These are phyloP conservation scores for Poeciliopsis presidionis DNA, from an alignment of 2,797 vertebrate species.

Conservation along the genomic window DNA sequence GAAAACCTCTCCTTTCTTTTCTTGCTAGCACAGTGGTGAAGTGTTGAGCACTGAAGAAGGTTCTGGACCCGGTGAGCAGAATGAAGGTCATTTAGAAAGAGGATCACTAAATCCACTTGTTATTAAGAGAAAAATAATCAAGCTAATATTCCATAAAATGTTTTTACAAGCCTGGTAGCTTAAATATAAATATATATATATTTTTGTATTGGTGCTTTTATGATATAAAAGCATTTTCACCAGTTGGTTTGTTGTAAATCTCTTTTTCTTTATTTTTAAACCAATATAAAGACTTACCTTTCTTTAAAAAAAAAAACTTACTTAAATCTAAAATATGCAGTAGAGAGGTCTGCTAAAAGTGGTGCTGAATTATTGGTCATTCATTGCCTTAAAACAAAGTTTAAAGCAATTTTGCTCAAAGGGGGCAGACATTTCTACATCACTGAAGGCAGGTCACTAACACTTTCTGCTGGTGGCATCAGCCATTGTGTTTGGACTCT, in stretches of 20 bases:
- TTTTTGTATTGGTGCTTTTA: not conserved
- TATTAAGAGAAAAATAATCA: not conserved
- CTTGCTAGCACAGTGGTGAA: not conserved
- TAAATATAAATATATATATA: too few species aligned
- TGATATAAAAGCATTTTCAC: not conserved
- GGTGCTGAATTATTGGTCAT: not conserved
- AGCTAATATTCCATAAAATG: not conserved
- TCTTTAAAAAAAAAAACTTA: too few species aligned
- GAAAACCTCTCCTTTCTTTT: not conserved
- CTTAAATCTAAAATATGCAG: not conserved
- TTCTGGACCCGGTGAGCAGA: not conserved
- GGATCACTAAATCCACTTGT: not conserved
- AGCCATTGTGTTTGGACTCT: conserved; percentile 1
- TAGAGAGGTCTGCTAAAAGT: not conserved
- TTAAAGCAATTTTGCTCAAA: not conserved
- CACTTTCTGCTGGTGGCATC: not conserved
- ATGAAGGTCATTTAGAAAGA: not conserved
- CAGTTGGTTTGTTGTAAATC: not conserved
- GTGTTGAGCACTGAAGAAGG: not conserved
- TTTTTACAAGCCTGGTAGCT: not conserved
- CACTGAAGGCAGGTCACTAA: not conserved
- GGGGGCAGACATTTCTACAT: not conserved
- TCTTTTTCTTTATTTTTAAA: too few species aligned
- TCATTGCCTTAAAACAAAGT: not conserved
- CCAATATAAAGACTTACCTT: not conserved